Base-by-base conservation (phyloP, 2,113 vertebrate genomes). In the Oreochromis tanganicae region DNA sequence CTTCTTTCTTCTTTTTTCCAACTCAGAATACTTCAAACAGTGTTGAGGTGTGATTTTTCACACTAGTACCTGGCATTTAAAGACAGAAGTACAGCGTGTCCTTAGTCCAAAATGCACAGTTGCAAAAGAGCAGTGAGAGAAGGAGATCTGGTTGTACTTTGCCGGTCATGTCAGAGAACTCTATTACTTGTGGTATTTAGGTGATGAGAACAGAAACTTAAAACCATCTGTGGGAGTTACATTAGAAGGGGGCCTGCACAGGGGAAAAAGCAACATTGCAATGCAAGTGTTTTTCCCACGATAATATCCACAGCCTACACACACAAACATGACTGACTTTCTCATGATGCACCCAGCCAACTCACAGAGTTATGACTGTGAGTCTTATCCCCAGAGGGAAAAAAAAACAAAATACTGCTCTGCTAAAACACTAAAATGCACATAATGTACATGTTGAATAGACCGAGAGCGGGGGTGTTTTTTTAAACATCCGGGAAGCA, bases 171-270 rank as follows among this genome's bases (percentile, higher is more conserved):
- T 86, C 34, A 38, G 56, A 29, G 79, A 56, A 36, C 63, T 83
- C 50, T 80, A 29, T 89, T 88, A 84, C 57, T 85, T 29, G 3
- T 52, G 82, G 36, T 87, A 73, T 85, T 90, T 80, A 88, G 80
- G 84, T 48, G 63, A 46, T 43, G 43, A 85, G 88, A 90, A 84
- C 80, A 87, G 83, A 89, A 86, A 82, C 50, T 52, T 81, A 63
- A 84, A 93, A 87, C 80, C 93, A 93, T 88, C 82, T 90, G 89
- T 92, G 85, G 88, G 85, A 89, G 73, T 52, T 86, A 46, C 84
- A 80, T 52, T 59, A 43, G 34, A 50, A 88, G 57, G 84, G 88
- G 86, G 87, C 80, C 63, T 8, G 1, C 54, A 75, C 6, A 16
- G 29, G 75, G 88, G 66, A 38, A 61, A 46, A 52, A 36, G 54